Evolutionary conservation across 1,140 invertebrate genomes (phyloP).

Genomic region (Chrysomallon squamiferum): DNA sequence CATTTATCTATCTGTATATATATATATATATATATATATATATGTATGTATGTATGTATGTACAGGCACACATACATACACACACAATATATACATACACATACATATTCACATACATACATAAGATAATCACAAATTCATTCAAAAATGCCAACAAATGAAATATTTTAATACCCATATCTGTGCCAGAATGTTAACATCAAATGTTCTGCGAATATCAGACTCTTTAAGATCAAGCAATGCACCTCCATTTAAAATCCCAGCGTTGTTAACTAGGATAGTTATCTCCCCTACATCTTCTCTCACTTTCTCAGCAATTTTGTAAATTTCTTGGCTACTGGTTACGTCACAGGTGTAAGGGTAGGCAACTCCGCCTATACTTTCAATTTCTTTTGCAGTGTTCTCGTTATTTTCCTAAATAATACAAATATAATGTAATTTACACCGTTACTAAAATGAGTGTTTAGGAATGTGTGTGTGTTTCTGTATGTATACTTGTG

Average conservation of each 20-base stretch:
- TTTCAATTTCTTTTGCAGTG: conserved; percentile 37
- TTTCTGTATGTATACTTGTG: background rate
- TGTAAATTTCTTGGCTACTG: conserved; percentile 38
- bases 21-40: background rate
- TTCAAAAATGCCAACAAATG: too few relatives aligned
- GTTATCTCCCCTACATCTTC: conserved; percentile 85
- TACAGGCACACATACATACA: too few relatives aligned
- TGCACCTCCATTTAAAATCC: conserved; percentile 82
- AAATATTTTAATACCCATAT: too few relatives aligned
- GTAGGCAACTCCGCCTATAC: conserved; percentile 33
- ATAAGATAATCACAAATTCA: too few relatives aligned
- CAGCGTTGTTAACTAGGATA: conserved; percentile 92
- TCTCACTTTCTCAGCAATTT: conserved; percentile 59
- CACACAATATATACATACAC: too few relatives aligned
- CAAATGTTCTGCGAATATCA: conserved; percentile 70
- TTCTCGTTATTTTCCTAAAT: conserved; percentile 72
- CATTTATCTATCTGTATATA: background rate
- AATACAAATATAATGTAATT: background rate
- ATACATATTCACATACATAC: too few relatives aligned
- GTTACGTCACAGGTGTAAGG: conserved; percentile 54
- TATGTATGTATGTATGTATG: background rate
- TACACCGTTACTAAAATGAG: background rate
- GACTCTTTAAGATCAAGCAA: conserved; percentile 83
- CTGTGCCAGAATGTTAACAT: conserved; percentile 71
- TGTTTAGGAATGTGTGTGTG: background rate